Conservation (phyloP, 1,140 invertebrate genomes). For the Zaprionus africanus region DNA sequence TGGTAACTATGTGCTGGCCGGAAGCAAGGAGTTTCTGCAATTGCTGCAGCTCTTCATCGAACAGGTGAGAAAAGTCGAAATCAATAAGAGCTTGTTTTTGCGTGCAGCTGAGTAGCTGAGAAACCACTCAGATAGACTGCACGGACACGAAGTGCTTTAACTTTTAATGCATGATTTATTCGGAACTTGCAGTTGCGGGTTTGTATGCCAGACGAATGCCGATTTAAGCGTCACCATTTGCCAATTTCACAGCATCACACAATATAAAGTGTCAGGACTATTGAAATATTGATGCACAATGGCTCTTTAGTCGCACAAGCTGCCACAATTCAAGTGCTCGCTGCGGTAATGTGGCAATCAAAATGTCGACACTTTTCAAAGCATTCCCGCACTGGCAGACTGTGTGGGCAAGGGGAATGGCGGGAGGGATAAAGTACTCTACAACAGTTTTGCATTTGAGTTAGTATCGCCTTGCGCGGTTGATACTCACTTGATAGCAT, state of each 20-base stretch:
- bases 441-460: conserved; percentile 21
- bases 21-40: conserved; percentile 78
- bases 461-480: conserved; percentile 40
- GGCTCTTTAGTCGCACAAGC: conserved; percentile 7
- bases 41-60: conserved; percentile 73
- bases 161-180: conserved; percentile 55
- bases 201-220: neutral
- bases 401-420: neutral
- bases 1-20: conserved; percentile 77
- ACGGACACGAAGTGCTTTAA: neutral
- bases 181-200: neutral
- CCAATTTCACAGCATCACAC: neutral
- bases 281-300: conserved; percentile 9
- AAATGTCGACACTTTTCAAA: conserved; percentile 34
- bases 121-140: neutral
- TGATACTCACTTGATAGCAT: conserved; percentile 61
- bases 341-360: conserved; percentile 28
- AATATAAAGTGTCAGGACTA: neutral
- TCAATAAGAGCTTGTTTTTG: neutral
- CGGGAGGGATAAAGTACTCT: conserved; percentile 4
- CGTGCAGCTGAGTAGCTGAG: neutral
- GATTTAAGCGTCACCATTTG: neutral
- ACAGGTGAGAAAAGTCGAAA: conserved; percentile 61
- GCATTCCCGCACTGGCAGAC: conserved; percentile 10
- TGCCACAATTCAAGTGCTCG: conserved; percentile 7